phyloP scores from a whole-genome alignment of 2,797 vertebrate species.

The Neoniphon sammara region DNA sequence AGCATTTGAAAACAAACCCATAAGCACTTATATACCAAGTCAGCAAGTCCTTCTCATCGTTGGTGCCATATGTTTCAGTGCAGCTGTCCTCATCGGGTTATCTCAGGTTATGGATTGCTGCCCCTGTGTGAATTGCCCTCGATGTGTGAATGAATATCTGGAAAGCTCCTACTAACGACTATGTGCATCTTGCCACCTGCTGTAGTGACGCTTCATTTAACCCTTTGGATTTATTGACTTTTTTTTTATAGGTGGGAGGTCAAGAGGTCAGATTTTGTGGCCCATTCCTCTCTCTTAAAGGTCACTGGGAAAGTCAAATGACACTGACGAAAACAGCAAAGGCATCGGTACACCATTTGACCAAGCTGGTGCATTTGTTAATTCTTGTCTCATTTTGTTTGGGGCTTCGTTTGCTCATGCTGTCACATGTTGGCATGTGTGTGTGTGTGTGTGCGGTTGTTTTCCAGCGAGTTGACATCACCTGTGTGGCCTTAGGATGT shows the following conservation, averaged over 20 bases:
- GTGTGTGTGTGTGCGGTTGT: conserved; percentile 1
- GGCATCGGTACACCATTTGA: neutral
- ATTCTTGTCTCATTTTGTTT: conserved; percentile 8
- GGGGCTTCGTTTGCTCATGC: conserved; percentile 6
- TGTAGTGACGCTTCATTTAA: conserved; percentile 44
- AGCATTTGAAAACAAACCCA: neutral
- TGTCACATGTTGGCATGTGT: neutral
- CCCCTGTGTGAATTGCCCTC: conserved; percentile 66
- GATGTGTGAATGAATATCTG: conserved; percentile 71
- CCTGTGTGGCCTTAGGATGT: conserved; percentile 2
- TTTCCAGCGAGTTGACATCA: conserved; percentile 1
- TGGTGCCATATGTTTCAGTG: neutral
- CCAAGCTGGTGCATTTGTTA: conserved; percentile 6
- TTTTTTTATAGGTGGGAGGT: conserved; percentile 50
- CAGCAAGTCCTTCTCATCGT: neutral
- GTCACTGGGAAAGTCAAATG: conserved; percentile 44
- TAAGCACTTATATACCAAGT: neutral
- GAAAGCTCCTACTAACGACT: conserved; percentile 58
- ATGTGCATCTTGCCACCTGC: conserved; percentile 65
- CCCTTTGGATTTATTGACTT: conserved; percentile 64
- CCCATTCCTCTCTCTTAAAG: conserved; percentile 32
- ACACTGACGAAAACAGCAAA: neutral
- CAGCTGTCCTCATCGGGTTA: conserved; percentile 26
- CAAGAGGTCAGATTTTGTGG: conserved; percentile 49
- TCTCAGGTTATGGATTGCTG: conserved; percentile 53